Base-by-base conservation (phyloP, 2,797 vertebrate species). In the Sphenopsis melanotis region DNA sequence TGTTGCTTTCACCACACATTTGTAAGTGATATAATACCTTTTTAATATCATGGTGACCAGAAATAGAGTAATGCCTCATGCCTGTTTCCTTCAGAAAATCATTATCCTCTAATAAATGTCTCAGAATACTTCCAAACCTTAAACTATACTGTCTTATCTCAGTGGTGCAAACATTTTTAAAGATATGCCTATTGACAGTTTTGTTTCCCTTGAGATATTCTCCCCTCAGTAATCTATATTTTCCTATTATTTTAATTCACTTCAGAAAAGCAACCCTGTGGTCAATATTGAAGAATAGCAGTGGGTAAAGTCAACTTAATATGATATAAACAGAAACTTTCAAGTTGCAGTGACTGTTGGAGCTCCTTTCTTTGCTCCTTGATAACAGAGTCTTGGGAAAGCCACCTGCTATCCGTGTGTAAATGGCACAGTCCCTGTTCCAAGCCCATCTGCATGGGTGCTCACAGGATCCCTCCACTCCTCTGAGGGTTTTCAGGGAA, bases 11-110 rank as follows among this genome's bases (percentile, higher is more conserved):
- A 69, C 26, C 23, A 78, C 34, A 37, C 6, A 52, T 66, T 85
- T 63, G 53, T 64, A 81, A 71, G 30, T 44, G 18, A 42, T 72
- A 19, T 20, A 56, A 52, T 60, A 41, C 15, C 16, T 52, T 75
- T 83, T 60, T 66, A 88, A 87, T 79, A 64, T 19, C 15, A 70
- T 27, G 6, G 30, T 64, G 32, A 55, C 30, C 26, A 85, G 39
- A 79, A 91, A 71, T 56, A 46, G 9, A 92, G 36, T 46, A 89
- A 78, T 53, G 36, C 22, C 7, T 19, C 24, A 77, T 27, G 5
- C 15, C 10, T 72, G 12, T 76, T 93, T 83, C 30, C 34, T 89
- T 60, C 71, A 86, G 30, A 85, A 93, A 92, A 94, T 81, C 17
- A 56, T 88, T 81, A 64, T 69, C 17, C 7, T 68, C 42, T 64